These are phyloP conservation scores for Drosophila asahinai DNA, from an alignment of 1,140 invertebrate genomes.

Conservation along the genomic window DNA sequence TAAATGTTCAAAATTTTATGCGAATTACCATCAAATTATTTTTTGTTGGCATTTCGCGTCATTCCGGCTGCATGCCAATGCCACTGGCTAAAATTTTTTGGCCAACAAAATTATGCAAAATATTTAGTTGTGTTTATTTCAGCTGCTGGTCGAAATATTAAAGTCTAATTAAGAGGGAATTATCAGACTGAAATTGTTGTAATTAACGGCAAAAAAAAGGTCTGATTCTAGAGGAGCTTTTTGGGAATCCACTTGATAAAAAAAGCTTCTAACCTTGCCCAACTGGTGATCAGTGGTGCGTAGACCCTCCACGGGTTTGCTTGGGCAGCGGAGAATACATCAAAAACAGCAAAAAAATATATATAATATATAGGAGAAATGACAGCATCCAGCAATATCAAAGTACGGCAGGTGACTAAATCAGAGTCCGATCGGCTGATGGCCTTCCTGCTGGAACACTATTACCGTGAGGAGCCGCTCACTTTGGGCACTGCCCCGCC, in stretches of 20 bases:
- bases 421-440: conserved; percentile 36
- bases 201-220: neutral
- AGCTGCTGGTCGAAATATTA: conserved; percentile 59
- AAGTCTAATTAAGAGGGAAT: conserved; percentile 71
- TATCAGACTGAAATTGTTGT: conserved; percentile 20
- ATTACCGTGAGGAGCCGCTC: conserved; percentile 66
- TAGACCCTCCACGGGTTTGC: conserved; percentile 16
- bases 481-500: conserved; percentile 52
- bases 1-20: conserved; percentile 53
- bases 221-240: no score
- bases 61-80: conserved; percentile 28
- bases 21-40: conserved; percentile 61
- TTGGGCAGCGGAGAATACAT: neutral
- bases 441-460: conserved; percentile 56
- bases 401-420: conserved; percentile 21
- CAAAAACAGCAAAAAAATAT: neutral
- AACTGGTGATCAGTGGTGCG: conserved; percentile 21
- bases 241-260: neutral
- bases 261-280: neutral
- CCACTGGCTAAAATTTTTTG: conserved; percentile 47
- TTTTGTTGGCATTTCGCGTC: conserved; percentile 52
- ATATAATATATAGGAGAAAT: neutral
- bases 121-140: conserved; percentile 46
- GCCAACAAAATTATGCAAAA: conserved; percentile 70
- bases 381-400: conserved; percentile 5